Evolutionary conservation across 2,797 vertebrate species (phyloP).

Genomic region (Pseudochirops cupreus): DNA sequence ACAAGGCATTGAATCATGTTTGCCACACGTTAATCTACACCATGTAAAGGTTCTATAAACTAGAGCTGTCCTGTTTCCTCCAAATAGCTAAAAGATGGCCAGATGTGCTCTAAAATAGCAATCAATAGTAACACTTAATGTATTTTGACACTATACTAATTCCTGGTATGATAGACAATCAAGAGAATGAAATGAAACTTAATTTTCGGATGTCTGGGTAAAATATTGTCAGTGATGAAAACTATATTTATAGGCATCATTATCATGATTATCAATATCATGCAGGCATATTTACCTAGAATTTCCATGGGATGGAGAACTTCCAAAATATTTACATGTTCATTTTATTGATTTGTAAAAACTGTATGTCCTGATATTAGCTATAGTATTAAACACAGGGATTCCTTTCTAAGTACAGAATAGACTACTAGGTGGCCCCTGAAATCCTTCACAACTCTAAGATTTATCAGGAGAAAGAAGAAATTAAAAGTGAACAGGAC

Average conservation of each 20-base stretch:
- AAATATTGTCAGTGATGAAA: neutral
- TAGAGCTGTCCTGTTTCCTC: neutral
- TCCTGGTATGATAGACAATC: neutral
- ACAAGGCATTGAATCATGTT: neutral
- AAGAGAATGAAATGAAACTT: neutral
- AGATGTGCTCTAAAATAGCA: conserved; percentile 10
- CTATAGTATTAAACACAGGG: neutral
- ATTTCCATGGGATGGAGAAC: neutral
- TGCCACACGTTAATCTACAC: neutral
- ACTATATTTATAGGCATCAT: neutral
- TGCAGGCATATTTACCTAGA: neutral
- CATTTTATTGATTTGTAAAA: neutral
- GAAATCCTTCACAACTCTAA: neutral
- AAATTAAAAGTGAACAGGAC: neutral
- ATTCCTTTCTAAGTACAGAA: neutral
- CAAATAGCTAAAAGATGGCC: neutral
- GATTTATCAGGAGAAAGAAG: neutral
- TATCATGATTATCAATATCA: neutral
- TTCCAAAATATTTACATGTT: neutral
- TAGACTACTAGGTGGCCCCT: neutral
- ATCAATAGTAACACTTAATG: neutral
- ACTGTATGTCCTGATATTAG: neutral
- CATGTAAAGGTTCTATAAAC: neutral
- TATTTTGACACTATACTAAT: neutral
- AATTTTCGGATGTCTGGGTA: neutral